Conservation (phyloP, 2,113 vertebrate genomes). For the Nesogale talazaci region DNA sequence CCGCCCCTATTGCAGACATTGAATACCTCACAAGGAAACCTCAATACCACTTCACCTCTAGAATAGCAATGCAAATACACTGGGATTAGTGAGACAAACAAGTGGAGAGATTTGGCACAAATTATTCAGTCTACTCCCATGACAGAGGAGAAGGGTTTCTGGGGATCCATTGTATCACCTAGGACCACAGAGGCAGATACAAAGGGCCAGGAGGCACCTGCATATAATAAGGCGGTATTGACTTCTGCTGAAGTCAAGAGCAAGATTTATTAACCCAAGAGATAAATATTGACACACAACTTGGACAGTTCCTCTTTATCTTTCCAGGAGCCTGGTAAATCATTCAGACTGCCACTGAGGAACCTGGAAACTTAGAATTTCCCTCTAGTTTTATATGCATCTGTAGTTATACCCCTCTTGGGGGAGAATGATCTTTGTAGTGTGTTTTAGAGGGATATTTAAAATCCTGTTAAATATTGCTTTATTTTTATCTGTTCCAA, state of each 20-base stretch:
- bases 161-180: conserved; percentile 81
- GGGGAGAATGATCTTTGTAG: conserved; percentile 71
- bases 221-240: conserved; percentile 82
- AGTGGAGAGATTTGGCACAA: conserved; percentile 66
- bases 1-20: neutral
- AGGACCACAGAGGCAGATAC: conserved; percentile 80
- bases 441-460: conserved; percentile 80
- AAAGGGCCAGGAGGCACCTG: conserved; percentile 75
- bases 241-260: conserved; percentile 84
- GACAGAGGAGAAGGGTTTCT: conserved; percentile 78
- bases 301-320: conserved; percentile 73
- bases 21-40: neutral
- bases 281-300: conserved; percentile 87
- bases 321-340: conserved; percentile 76
- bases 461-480: conserved; percentile 81
- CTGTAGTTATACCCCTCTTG: conserved; percentile 78
- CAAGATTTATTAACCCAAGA: conserved; percentile 86
- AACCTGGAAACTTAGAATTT: conserved; percentile 73
- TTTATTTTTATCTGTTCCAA: conserved; percentile 76
- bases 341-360: conserved; percentile 75
- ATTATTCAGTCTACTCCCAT: conserved; percentile 77
- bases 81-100: conserved; percentile 71
- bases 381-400: conserved; percentile 67
- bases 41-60: neutral
- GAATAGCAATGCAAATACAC: conserved; percentile 51